Conservation (phyloP, 2,888 invertebrate species). For the Pollenia angustigena region DNA sequence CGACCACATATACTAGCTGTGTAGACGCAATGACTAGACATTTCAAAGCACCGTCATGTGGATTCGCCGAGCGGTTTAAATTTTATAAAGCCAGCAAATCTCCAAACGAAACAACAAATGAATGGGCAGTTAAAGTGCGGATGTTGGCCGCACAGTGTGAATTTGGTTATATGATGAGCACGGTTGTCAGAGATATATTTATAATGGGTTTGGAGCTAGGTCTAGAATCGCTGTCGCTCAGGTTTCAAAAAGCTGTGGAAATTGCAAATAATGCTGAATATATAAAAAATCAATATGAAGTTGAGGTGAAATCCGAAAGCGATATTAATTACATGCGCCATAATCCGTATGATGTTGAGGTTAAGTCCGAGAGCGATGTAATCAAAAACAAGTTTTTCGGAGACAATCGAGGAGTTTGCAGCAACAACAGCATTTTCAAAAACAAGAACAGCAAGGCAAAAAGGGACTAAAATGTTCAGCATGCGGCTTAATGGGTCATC, state of each 20-base stretch:
- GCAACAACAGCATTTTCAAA: too few relatives aligned
- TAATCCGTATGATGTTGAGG: not conserved
- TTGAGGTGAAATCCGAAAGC: constrained; percentile 1
- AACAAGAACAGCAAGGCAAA: too few relatives aligned
- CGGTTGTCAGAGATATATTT: not conserved
- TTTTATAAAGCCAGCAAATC: too few relatives aligned
- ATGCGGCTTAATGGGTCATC: too few relatives aligned
- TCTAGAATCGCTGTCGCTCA: not conserved
- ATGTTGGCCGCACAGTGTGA: too few relatives aligned
- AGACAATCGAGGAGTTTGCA: not conserved
- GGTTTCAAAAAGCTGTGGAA: not conserved
- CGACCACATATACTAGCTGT: not conserved
- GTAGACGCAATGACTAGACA: not conserved
- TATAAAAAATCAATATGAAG: constrained; percentile 2
- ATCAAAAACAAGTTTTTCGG: not conserved
- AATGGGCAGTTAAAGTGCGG: too few relatives aligned
- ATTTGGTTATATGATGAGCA: not conserved
- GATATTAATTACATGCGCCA: not conserved
- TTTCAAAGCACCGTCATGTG: too few relatives aligned
- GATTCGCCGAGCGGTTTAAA: too few relatives aligned
- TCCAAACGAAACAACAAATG: too few relatives aligned
- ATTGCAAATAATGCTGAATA: constrained; percentile 13
- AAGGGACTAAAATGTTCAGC: too few relatives aligned
- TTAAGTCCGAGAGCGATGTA: not conserved
- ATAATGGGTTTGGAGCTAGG: not conserved